Conservation (phyloP, 2,797 vertebrate species). For the Cossypha dichroa region DNA sequence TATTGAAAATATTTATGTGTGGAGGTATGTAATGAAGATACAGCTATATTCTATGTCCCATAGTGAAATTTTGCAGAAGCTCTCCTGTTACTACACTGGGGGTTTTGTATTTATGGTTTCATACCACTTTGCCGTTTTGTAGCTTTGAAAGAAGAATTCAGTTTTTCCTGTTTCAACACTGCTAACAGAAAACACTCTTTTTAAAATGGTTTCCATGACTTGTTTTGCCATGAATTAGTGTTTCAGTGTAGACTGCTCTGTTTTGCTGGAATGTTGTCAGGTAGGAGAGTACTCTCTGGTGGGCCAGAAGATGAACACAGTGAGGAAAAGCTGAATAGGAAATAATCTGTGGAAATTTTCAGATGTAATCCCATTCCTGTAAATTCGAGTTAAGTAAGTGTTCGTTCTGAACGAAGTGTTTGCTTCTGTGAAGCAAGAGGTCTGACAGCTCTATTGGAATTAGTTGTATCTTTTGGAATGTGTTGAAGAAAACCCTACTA, state of each 20-base stretch:
- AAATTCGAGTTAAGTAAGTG: neutral
- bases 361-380: neutral
- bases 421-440: neutral
- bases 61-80: neutral
- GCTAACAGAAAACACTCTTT: neutral
- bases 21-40: neutral
- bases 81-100: neutral
- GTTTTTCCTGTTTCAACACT: neutral
- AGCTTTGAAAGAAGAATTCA: neutral
- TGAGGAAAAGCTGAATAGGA: neutral
- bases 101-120: neutral
- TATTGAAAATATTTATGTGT: neutral
- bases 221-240: neutral
- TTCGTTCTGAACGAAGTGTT: neutral
- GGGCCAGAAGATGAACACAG: neutral
- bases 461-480: neutral
- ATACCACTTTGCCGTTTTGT: neutral
- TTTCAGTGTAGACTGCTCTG: neutral
- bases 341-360: neutral
- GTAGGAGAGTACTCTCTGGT: neutral
- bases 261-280: neutral
- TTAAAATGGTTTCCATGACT: neutral
- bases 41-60: neutral
- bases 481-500: neutral
- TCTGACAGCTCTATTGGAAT: neutral